A percentile compares a stretch with the other conserved stretches of the same genome.
phyloP scores from a whole-genome alignment of 2,113 vertebrate genomes.

The Pleuronectes platessa region DNA sequence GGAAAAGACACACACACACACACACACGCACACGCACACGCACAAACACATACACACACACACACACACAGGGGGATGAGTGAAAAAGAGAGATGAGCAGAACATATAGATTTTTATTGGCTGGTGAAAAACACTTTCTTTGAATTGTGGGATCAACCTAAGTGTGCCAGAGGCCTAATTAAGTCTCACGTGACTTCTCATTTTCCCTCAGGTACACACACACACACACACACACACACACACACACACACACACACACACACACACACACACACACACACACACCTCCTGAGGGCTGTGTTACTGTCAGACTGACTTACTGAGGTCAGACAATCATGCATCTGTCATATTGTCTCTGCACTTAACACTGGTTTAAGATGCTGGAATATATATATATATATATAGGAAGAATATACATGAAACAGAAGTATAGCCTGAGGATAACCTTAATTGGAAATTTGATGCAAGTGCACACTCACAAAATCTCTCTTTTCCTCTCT shows the following conservation, averaged over 20 bases:
- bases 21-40: constrained; percentile 11
- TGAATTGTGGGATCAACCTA: constrained; percentile 25
- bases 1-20: constrained; percentile 4
- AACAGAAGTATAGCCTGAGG: constrained; percentile 23
- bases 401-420: neutral
- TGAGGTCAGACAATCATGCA: constrained; percentile 45
- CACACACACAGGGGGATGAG: too few relatives aligned
- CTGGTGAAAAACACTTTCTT: constrained; percentile 25
- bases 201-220: neutral
- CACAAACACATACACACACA: too few relatives aligned
- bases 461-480: constrained; percentile 12
- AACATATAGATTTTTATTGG: constrained; percentile 20
- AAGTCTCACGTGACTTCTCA: constrained; percentile 26
- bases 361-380: constrained; percentile 4
- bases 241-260: neutral
- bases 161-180: constrained; percentile 48
- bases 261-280: constrained; percentile 9
- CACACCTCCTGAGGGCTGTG: constrained; percentile 43
- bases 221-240: neutral
- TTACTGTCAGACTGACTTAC: constrained; percentile 41
- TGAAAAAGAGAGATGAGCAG: neutral
- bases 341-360: constrained; percentile 33
- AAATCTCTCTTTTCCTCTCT: constrained; percentile 2
- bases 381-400: neutral
- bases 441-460: constrained; percentile 49